Base-by-base conservation (phyloP, 2,113 vertebrate genomes). In the Aphelocoma coerulescens region DNA sequence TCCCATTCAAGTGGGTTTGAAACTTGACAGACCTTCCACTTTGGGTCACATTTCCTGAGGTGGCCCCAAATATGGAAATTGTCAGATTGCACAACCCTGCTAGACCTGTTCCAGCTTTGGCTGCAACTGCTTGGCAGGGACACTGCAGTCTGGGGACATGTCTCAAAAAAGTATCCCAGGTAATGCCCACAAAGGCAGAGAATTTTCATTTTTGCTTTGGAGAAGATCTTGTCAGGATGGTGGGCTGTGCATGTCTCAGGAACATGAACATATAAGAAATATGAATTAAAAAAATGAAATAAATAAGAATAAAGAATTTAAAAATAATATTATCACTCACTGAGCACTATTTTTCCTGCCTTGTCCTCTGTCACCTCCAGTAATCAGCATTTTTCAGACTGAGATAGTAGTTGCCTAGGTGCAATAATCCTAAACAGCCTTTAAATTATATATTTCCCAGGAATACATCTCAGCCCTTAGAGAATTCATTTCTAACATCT, bases 1-100 rank as follows among this genome's bases (percentile, higher is more conserved):
- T 88, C 54, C 54, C 63, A 76, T 88, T 93, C 67, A 78, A 96
- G 58, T 72, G 69, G 85, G n/a, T 85, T 82, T 94, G 78, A 96
- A 94, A 88, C n/a, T 86, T 91, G 92, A 74, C 83, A 84, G 79
- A 39, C 46, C 46, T 92, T 91, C 92, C 68, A 85, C 75, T 80
- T 35, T 66, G 92, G 72, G 79, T 77, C 72, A 30, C 33, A 77
- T 88, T 94, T 92, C 92, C 85, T 69, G 23, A 77, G 48, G 63
- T 2, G 0, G 26, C 75, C 37, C 41, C 72, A 49, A 69, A 88
- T n/a, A 26, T 92, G 79, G 54, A 68, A 88, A 89, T 82, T 35
- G 59, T 43, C 37, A 49, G 19, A 27, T 94, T 93, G 82, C 88
- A 82, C 35, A 96, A 88, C 28, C 35, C 88, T 91, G 35, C 57